Conservation (phyloP, 2,797 vertebrate genomes). For the Apogon hyalosoma region DNA sequence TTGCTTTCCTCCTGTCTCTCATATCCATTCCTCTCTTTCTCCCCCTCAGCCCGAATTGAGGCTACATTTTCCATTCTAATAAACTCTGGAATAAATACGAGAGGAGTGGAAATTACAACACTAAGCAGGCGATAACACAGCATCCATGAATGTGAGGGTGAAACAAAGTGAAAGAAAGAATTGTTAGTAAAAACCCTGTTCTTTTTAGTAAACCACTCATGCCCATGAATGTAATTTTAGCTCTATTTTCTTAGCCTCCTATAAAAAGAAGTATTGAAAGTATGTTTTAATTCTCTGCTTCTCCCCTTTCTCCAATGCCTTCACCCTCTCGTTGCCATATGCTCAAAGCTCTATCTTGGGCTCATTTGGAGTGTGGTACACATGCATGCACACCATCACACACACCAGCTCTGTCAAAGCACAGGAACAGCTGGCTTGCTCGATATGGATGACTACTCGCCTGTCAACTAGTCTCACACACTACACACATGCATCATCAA, state of each 20-base stretch:
- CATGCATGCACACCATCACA: slow-evolving; percentile 28
- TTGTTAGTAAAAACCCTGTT: background rate
- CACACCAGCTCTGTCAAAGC: slow-evolving; percentile 67
- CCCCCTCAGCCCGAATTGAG: slow-evolving; percentile 19
- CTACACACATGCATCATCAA: slow-evolving; percentile 38
- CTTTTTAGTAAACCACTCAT: slow-evolving; percentile 44
- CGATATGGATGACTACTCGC: slow-evolving; percentile 72
- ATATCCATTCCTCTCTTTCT: slow-evolving; percentile 6
- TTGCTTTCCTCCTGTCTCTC: slow-evolving; percentile 18
- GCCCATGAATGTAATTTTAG: slow-evolving; percentile 33
- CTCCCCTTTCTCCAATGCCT: slow-evolving; percentile 44
- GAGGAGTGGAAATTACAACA: slow-evolving; percentile 38
- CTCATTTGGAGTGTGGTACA: slow-evolving; percentile 75
- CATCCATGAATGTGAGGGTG: slow-evolving; percentile 51
- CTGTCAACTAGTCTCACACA: slow-evolving; percentile 69
- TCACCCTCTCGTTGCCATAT: slow-evolving; percentile 79
- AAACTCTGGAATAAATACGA: slow-evolving; percentile 51
- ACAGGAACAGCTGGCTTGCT: slow-evolving; percentile 83
- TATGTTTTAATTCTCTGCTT: slow-evolving; percentile 63
- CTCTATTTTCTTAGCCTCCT: slow-evolving; percentile 27
- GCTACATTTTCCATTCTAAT: slow-evolving; percentile 49
- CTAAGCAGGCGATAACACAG: slow-evolving; percentile 27
- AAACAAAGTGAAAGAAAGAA: slow-evolving; percentile 53
- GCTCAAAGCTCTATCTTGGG: slow-evolving; percentile 77
- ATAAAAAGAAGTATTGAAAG: slow-evolving; percentile 51